Percentiles rank a stretch among this genome's conserved stretches.
Evolutionary conservation across 2,797 vertebrate genomes (phyloP).

Genomic region (Cyprinodon diabolis): DNA sequence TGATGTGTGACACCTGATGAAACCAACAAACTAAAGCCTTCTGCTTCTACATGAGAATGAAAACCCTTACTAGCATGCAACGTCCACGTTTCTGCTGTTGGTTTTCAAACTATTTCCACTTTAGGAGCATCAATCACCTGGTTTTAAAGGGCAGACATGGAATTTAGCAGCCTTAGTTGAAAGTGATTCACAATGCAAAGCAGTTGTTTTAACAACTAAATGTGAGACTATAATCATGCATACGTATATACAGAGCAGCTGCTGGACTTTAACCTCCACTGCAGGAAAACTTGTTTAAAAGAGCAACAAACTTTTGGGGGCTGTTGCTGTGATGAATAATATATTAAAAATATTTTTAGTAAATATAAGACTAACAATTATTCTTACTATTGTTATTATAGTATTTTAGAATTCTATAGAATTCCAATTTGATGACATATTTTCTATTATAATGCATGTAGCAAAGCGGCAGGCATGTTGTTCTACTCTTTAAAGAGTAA

Average conservation of each 20-base stretch:
- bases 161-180: background rate
- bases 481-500: too few species aligned
- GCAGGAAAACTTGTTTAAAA: background rate
- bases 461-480: too few species aligned
- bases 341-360: background rate
- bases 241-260: background rate
- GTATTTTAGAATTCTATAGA: too few species aligned
- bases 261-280: background rate
- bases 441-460: too few species aligned
- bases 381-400: background rate
- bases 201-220: conserved; percentile 1
- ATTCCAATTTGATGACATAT: too few species aligned
- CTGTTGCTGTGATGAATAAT: background rate
- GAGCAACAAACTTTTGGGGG: too few species aligned
- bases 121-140: conserved; percentile 13
- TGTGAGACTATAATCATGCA: background rate
- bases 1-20: conserved; percentile 20
- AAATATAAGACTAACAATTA: background rate
- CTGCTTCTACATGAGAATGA: background rate
- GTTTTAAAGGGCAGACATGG: conserved; percentile 23
- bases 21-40: background rate
- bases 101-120: conserved; percentile 11
- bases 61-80: conserved; percentile 13
- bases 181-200: conserved; percentile 9
- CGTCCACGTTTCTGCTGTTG: conserved; percentile 13